Conservation (phyloP, 2,888 invertebrate species). For the Orthosia gothica region DNA sequence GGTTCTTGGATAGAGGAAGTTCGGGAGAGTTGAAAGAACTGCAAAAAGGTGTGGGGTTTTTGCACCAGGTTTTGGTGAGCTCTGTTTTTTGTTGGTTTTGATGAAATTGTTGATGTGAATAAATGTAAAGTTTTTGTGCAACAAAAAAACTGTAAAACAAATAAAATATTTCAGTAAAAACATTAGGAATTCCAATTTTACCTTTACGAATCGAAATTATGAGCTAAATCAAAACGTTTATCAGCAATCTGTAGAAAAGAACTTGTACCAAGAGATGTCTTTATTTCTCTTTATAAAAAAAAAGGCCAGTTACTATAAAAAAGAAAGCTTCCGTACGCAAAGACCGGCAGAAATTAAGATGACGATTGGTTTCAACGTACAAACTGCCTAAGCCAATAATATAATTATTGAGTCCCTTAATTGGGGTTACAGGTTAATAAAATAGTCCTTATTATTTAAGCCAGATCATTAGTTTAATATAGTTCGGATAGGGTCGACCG, state of each 20-base stretch:
- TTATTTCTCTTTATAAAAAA: neutral
- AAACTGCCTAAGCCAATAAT: neutral
- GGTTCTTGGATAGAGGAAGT: neutral
- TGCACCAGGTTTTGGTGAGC: constrained; percentile 10
- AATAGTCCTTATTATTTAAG: neutral
- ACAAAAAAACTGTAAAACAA: too few relatives aligned
- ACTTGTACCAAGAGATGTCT: constrained; percentile 25
- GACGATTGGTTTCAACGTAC: too few relatives aligned
- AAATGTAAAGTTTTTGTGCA: constrained; percentile 4
- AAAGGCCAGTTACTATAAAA: constrained; percentile 3
- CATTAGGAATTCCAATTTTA: neutral
- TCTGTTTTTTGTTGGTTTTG: constrained; percentile 19
- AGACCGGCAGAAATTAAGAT: neutral
- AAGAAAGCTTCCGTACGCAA: neutral
- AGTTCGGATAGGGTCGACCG: too few relatives aligned
- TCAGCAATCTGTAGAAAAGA: constrained; percentile 2
- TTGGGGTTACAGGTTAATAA: neutral
- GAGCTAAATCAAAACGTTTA: neutral
- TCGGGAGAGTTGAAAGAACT: neutral
- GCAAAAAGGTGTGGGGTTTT: neutral
- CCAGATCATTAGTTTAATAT: too few relatives aligned
- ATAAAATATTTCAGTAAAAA: neutral
- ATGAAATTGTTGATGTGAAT: constrained; percentile 24
- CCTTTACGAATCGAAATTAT: neutral
- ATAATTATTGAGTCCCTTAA: neutral